A percentile compares a stretch with the other conserved stretches of the same genome.
Evolutionary conservation across 2,888 invertebrate species (phyloP).

Genomic region (Ophion ellenae): DNA sequence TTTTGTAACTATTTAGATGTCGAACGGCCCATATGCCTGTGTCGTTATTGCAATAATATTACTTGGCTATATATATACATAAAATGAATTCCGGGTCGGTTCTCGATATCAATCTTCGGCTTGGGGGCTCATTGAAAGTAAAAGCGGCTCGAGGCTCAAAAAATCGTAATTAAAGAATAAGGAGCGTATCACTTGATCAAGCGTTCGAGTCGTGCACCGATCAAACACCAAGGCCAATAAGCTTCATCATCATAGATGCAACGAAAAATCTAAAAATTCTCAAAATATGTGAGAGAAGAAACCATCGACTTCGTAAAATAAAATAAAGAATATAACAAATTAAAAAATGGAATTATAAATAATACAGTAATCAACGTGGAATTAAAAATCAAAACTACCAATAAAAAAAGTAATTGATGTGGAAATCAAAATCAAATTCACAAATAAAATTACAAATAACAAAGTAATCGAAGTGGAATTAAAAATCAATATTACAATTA

Average conservation of each 20-base stretch:
- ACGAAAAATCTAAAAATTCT: too few relatives aligned
- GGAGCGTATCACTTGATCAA: neutral
- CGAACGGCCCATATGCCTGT: constrained; percentile 2
- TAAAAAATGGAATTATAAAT: too few relatives aligned
- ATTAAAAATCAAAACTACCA: too few relatives aligned
- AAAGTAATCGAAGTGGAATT: neutral
- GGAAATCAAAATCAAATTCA: too few relatives aligned
- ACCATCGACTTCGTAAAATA: neutral
- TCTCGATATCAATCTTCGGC: neutral
- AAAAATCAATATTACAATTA: too few relatives aligned
- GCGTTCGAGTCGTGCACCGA: too few relatives aligned
- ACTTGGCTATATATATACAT: constrained; percentile 43
- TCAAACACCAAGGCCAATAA: too few relatives aligned
- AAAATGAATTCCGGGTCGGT: constrained; percentile 37
- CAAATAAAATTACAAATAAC: neutral
- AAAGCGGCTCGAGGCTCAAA: constrained; percentile 24
- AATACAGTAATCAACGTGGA: too few relatives aligned
- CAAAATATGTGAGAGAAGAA: neutral
- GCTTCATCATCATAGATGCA: too few relatives aligned
- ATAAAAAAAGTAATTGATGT: too few relatives aligned
- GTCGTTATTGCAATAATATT: constrained; percentile 46
- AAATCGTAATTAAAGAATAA: neutral
- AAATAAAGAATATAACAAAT: neutral
- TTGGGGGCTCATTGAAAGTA: too few relatives aligned
- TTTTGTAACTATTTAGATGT: neutral